These are phyloP conservation scores for Ophiodon elongatus DNA, from an alignment of 2,113 vertebrate species.

Conservation along the genomic window DNA sequence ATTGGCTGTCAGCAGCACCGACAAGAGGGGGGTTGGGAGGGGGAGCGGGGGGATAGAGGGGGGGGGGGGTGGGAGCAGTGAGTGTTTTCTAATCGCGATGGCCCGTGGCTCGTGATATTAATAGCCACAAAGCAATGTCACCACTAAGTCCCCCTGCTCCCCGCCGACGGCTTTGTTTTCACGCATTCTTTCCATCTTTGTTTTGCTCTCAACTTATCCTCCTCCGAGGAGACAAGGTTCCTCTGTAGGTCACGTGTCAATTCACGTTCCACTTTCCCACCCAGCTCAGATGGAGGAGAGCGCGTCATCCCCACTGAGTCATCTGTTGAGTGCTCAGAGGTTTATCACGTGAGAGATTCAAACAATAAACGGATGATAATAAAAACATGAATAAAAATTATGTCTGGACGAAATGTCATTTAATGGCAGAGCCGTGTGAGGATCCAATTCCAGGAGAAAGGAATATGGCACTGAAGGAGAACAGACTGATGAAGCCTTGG, in stretches of 20 bases:
- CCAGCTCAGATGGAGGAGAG: not conserved
- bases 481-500: constrained; percentile 27
- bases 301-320: not conserved
- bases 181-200: constrained; percentile 83
- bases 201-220: constrained; percentile 59
- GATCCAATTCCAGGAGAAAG: constrained; percentile 44
- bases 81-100: constrained; percentile 60
- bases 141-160: constrained; percentile 70
- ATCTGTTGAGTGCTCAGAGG: not conserved
- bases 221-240: constrained; percentile 28
- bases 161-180: constrained; percentile 71
- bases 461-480: not conserved
- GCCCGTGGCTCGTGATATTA: constrained; percentile 66
- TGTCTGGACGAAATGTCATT: constrained; percentile 13
- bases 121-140: constrained; percentile 78
- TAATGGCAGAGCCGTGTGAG: not conserved
- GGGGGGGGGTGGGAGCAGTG: not conserved
- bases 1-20: constrained; percentile 38
- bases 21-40: constrained; percentile 2
- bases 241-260: constrained; percentile 6
- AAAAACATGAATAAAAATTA: too few species aligned
- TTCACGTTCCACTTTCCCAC: not conserved
- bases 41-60: too few species aligned
- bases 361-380: constrained; percentile 20
- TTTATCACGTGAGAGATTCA: not conserved